Evolutionary conservation across 2,888 invertebrate species (phyloP).

Genomic region (Noctua comes): DNA sequence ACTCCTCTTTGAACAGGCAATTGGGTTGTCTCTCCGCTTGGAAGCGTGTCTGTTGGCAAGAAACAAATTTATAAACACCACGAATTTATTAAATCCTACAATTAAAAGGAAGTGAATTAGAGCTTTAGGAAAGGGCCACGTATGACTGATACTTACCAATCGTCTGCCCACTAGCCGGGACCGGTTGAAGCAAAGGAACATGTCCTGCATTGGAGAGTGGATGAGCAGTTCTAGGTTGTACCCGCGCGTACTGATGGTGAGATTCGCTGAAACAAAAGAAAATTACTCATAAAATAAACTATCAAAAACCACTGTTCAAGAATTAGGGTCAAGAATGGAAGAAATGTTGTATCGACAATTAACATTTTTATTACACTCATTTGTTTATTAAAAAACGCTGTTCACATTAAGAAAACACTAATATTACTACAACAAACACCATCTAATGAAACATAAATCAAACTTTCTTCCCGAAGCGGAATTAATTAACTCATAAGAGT

Average conservation of each 20-base stretch:
- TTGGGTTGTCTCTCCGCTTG: conserved; percentile 91
- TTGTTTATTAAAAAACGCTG: conserved; percentile 48
- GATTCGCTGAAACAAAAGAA: conserved; percentile 91
- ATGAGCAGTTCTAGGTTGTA: conserved; percentile 91
- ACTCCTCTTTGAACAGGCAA: conserved; percentile 92
- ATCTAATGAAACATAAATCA: conserved; percentile 64
- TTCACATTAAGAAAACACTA: conserved; percentile 52
- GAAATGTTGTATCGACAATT: conserved; percentile 28
- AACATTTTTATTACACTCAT: conserved; percentile 55
- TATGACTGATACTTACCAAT: conserved; percentile 81
- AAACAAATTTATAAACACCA: conserved; percentile 26
- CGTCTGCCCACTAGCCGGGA: conserved; percentile 94
- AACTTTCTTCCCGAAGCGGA: conserved; percentile 76
- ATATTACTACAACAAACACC: conserved; percentile 62
- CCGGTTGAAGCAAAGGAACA: conserved; percentile 94
- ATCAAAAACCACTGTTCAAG: neutral
- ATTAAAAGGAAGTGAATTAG: neutral
- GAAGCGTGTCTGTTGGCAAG: conserved; percentile 85
- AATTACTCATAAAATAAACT: conserved; percentile 32
- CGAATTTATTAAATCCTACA: neutral
- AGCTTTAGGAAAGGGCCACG: neutral
- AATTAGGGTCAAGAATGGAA: neutral
- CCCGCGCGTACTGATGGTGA: conserved; percentile 92
- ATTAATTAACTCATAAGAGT: conserved; percentile 81
- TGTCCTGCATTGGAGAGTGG: conserved; percentile 93